Conservation (phyloP, 1,140 invertebrate genomes). For the Oryzaephilus surinamensis region DNA sequence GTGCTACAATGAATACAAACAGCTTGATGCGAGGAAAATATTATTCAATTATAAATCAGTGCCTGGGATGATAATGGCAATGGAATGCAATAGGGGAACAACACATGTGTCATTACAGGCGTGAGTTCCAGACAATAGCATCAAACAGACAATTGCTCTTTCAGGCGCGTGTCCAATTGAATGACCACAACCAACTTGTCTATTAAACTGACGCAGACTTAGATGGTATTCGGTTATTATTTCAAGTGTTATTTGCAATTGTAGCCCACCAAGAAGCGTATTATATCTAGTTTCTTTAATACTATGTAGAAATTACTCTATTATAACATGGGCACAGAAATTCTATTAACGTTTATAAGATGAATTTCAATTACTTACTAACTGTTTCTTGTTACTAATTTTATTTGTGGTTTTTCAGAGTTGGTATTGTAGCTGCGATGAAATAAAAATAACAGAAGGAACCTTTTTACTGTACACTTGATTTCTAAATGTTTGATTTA, state of each 20-base stretch:
- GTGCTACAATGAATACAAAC: slow-evolving; percentile 6
- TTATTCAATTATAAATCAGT: slow-evolving; percentile 12
- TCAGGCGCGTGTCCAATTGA: slow-evolving; percentile 22
- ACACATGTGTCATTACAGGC: slow-evolving; percentile 12
- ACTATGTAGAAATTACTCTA: too few species aligned
- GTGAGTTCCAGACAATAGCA: slow-evolving; percentile 10
- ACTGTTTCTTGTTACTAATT: too few species aligned
- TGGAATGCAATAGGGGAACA: slow-evolving; percentile 11
- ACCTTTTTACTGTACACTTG: too few species aligned
- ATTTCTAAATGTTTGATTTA: too few species aligned
- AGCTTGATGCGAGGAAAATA: slow-evolving; percentile 8
- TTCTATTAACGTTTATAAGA: too few species aligned
- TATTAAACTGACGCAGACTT: slow-evolving; percentile 14
- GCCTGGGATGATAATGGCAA: slow-evolving; percentile 4
- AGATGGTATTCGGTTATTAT: slow-evolving; percentile 14
- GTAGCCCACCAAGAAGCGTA: slow-evolving; percentile 12
- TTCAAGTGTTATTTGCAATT: slow-evolving; percentile 16
- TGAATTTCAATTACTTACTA: too few species aligned
- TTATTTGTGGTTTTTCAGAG: too few species aligned
- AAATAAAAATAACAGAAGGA: too few species aligned
- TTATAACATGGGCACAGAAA: too few species aligned
- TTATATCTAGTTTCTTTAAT: too few species aligned
- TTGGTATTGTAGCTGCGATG: too few species aligned
- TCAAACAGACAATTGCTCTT: slow-evolving; percentile 11
- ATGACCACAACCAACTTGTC: slow-evolving; percentile 15